Conservation (phyloP, 2,888 invertebrate genomes). For the Eupithecia dodoneata region DNA sequence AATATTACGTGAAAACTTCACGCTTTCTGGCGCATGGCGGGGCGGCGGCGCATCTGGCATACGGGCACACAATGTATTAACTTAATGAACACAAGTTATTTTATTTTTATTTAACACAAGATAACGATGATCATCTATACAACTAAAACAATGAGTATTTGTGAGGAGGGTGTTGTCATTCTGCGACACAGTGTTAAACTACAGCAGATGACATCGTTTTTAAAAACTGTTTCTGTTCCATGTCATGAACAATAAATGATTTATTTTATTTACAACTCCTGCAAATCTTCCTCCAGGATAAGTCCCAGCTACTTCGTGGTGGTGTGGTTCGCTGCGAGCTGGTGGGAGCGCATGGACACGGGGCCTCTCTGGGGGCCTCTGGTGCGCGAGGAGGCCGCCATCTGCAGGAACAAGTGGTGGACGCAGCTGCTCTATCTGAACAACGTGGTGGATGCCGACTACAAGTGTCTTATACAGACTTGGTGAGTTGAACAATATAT, state of each 20-base stretch:
- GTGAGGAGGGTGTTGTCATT: too few relatives aligned
- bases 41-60: too few relatives aligned
- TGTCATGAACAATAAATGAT: too few relatives aligned
- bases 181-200: too few relatives aligned
- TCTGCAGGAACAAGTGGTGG: slow-evolving; percentile 76
- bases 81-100: too few relatives aligned
- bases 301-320: slow-evolving; percentile 74
- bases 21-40: too few relatives aligned
- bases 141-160: too few relatives aligned
- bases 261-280: not conserved
- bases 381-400: slow-evolving; percentile 64
- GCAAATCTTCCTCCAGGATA: slow-evolving; percentile 53
- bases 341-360: slow-evolving; percentile 69
- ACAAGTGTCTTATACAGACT: slow-evolving; percentile 78
- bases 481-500: slow-evolving; percentile 69
- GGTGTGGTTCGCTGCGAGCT: slow-evolving; percentile 73
- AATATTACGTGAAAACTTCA: too few relatives aligned
- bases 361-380: slow-evolving; percentile 74
- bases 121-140: too few relatives aligned
- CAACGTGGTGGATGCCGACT: slow-evolving; percentile 68
- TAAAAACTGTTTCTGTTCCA: too few relatives aligned
- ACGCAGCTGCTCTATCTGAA: slow-evolving; percentile 74
- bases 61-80: not conserved
- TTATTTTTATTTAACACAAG: too few relatives aligned
- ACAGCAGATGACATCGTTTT: too few relatives aligned